Evolutionary conservation across 1,140 invertebrate genomes (phyloP), one percentile per base, ranked within the genome.

Genomic region (Drosophila willistoni): DNA sequence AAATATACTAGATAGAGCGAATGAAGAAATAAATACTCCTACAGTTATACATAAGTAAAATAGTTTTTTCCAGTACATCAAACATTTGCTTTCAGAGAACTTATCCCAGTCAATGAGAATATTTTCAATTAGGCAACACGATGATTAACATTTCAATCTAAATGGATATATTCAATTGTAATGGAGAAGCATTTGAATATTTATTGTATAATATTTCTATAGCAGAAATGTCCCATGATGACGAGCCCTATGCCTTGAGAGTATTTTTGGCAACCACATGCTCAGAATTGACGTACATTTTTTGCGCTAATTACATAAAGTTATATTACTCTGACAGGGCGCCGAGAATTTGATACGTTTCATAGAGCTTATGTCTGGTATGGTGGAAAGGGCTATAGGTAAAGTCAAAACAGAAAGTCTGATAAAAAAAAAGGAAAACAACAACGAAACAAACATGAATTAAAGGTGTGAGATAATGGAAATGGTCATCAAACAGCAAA

Each of bases 221-320:
- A 6, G 17, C 44, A 47, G 14, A 19, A 9, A 10, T 33, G 69
- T 65, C 41, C 17, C 19, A 42, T 74, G 71, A 66, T 44, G 17
- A 3, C 10, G 7, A 1, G 63, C 65, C 57, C 57, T 60, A 22
- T 39, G 36, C 34, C 69, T 55, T 61, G 69, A 33, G 39, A 33
- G n/a, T 71, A 71, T 56, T 56, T 62, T 68, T 17, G 73, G 33
- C 9, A n/a, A 41, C 41, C 73, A 64, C 73, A 76, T 57, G 65
- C 22, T 29, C 17, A 34, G 14, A 60, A 51, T 33, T 34, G 56
- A 57, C 56, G 29, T 13, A 17, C n/a, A 36, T 36, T 14, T 57
- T 36, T 3, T 57, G 25, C 66, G 63, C 9, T 47, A 47, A 63
- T 70, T 29, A 62, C 62, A 70, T 77, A 70, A 70, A 61, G 59